Conservation (phyloP, 2,797 vertebrate species). For the Trachops cirrhosus region DNA sequence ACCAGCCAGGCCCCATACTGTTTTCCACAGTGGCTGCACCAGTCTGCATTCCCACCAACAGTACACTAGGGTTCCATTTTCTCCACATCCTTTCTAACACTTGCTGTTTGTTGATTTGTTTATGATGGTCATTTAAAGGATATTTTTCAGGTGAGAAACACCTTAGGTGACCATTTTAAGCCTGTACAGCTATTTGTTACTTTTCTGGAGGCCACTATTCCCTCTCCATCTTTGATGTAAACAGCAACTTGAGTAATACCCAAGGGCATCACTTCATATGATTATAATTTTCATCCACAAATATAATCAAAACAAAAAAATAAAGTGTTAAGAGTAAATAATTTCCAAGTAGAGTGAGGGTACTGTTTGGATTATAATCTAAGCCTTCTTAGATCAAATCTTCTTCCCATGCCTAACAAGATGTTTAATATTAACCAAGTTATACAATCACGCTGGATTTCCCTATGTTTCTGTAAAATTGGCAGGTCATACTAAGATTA, state of each 20-base stretch:
- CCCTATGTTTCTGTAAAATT: background rate
- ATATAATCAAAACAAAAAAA: slow-evolving; percentile 9
- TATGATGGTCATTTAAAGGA: background rate
- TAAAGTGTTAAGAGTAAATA: background rate
- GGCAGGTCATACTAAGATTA: background rate
- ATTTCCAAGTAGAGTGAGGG: background rate
- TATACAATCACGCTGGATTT: background rate
- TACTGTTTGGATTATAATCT: background rate
- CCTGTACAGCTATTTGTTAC: background rate
- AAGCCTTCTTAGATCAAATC: background rate
- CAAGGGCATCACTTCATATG: background rate
- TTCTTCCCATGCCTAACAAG: background rate
- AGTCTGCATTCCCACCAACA: too few relatives aligned
- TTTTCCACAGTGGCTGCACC: too few relatives aligned
- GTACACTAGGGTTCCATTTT: too few relatives aligned
- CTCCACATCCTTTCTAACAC: too few relatives aligned
- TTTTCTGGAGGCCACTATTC: background rate
- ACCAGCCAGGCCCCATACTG: too few relatives aligned
- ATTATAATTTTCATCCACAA: background rate
- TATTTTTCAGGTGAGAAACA: background rate
- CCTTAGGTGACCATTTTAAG: slow-evolving; percentile 9
- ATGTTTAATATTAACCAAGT: background rate
- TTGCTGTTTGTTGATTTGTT: too few relatives aligned
- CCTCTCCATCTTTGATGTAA: background rate
- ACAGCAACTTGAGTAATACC: background rate